Conservation (phyloP, 2,113 vertebrate species). For the Gymnorhina tibicen region DNA sequence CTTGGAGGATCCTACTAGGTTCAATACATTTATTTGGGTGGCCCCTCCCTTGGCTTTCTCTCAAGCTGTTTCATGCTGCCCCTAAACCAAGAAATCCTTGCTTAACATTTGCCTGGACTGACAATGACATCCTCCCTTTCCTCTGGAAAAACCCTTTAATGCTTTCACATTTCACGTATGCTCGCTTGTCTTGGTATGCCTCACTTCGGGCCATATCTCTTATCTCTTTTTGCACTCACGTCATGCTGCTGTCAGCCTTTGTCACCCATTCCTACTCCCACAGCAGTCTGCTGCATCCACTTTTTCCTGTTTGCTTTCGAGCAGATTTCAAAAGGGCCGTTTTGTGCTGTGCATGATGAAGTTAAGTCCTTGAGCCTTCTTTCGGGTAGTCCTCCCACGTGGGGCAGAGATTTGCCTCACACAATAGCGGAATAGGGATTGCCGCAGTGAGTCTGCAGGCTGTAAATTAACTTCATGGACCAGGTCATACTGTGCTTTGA, state of each 20-base stretch:
- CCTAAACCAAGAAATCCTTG: not conserved
- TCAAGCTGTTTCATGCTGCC: not conserved
- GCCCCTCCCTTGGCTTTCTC: not conserved
- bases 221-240: not conserved
- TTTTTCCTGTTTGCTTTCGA: not conserved
- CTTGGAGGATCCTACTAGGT: not conserved
- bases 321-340: not conserved
- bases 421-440: constrained; percentile 17
- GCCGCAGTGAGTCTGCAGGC: not conserved
- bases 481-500: not conserved
- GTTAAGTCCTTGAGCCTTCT: not conserved
- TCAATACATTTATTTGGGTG: not conserved
- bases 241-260: not conserved
- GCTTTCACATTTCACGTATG: not conserved
- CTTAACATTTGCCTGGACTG: not conserved
- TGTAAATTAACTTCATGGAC: constrained; percentile 47
- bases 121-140: not conserved
- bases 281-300: not conserved
- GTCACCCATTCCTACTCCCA: not conserved
- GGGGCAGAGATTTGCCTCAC: not conserved
- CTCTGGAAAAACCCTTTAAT: not conserved
- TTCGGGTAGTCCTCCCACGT: not conserved
- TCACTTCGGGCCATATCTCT: fast-evolving
- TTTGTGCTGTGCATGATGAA: not conserved
- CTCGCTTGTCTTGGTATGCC: not conserved